Conservation (phyloP, 2,888 invertebrate species). For the Melanchra persicariae region DNA sequence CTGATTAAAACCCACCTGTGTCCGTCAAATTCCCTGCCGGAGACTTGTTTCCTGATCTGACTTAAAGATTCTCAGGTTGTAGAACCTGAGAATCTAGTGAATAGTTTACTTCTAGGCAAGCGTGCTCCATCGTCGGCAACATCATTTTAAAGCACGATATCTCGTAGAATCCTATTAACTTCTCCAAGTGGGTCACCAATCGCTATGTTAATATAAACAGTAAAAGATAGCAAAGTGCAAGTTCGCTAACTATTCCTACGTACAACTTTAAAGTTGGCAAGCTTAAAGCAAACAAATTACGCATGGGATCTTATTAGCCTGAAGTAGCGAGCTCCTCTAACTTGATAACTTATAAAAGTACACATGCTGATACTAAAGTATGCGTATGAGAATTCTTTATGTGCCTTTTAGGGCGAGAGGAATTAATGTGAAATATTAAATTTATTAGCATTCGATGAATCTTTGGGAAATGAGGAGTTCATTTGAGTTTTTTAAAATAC, state of each 20-base stretch:
- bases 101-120: too few relatives aligned
- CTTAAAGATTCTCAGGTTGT: too few relatives aligned
- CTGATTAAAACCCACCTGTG: too few relatives aligned
- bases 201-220: conserved; percentile 34
- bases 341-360: conserved; percentile 30
- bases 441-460: neutral
- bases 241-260: conserved; percentile 39
- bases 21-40: too few relatives aligned
- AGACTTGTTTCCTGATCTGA: too few relatives aligned
- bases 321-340: conserved; percentile 18
- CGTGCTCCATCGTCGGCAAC: too few relatives aligned
- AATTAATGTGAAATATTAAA: neutral
- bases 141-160: neutral
- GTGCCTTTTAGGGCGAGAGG: neutral
- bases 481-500: neutral
- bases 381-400: conserved; percentile 16
- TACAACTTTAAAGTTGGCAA: conserved; percentile 41
- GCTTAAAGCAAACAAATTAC: conserved; percentile 49
- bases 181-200: conserved; percentile 11
- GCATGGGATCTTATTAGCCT: conserved; percentile 50
- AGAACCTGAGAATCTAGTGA: too few relatives aligned
- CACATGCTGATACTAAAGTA: conserved; percentile 2
- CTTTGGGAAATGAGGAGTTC: neutral
- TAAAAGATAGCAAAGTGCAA: conserved; percentile 41
- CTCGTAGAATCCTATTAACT: neutral